Base-by-base conservation (phyloP, 1,140 invertebrate genomes). In the Caerostris extrusa region DNA sequence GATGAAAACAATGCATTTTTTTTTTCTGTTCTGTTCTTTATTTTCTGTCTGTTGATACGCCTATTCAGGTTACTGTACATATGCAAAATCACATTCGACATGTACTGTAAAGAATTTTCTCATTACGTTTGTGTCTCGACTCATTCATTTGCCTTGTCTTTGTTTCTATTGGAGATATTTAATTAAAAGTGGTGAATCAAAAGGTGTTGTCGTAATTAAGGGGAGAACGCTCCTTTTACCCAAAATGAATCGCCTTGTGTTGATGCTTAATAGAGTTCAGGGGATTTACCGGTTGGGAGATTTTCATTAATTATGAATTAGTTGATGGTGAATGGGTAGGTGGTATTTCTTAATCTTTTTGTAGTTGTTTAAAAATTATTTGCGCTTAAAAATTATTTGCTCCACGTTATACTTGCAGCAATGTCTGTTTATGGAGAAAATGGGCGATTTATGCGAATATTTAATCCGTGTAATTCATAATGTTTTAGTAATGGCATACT, bases 31-130 rank as follows among this genome's bases (percentile, higher is more conserved):
- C 34, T 34, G 34, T 34, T 34, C 34, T 34, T 77, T 77, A 77
- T 77, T 77, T 77, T 77, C 71, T 34, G 92, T 93, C 64, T 93
- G 92, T 93, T 93, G 85, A 93, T 87, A 82, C 61, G 87, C 67
- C 55, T 67, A 93, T 93, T 93, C 92, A 93, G 92, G 92, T 93
- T 93, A 93, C 85, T 93, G 92, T 93, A 93, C 64, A 93, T 93
- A 93, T 93, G 86, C 92, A 93, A 93, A n/a, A 88, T 93, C 92
- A 93, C 92, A 88, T 89, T 93, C 86, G 55, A 88, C 92, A 93
- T 93, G 92, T 93, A 93, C 85, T 93, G 92, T 93, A 93, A 93
- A 93, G 92, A 93, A 93, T 93, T 93, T 93, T 93, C 92, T 93
- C 92, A 93, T 93, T 88, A 93, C 58, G 5, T 57, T 64, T 19